Conservation (phyloP, 1,140 invertebrate genomes). For the Drosophila teissieri region DNA sequence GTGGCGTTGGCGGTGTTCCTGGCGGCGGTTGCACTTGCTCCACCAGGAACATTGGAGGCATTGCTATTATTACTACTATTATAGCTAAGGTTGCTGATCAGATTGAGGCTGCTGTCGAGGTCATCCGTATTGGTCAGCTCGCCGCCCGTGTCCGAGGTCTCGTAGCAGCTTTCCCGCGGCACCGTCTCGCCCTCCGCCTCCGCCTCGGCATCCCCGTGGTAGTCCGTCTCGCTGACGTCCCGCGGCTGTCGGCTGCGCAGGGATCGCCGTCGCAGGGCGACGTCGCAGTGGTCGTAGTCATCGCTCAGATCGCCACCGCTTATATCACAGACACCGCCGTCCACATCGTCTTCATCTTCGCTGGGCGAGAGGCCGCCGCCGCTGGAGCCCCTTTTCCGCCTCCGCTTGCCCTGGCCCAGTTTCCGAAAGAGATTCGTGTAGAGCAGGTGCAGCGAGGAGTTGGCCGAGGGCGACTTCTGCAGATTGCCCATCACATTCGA, state of each 20-base stretch:
- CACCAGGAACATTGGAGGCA: slow-evolving; percentile 63
- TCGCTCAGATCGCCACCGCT: slow-evolving; percentile 78
- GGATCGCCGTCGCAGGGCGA: slow-evolving; percentile 47
- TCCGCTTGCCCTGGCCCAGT: slow-evolving; percentile 40
- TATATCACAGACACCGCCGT: slow-evolving; percentile 82
- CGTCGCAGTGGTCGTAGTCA: slow-evolving; percentile 77
- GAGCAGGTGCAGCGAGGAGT: slow-evolving; percentile 75
- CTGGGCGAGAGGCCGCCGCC: slow-evolving; percentile 58
- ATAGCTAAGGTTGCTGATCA: slow-evolving; percentile 84
- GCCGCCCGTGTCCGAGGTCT: slow-evolving; percentile 80
- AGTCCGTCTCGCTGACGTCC: slow-evolving; percentile 75
- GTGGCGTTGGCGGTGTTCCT: slow-evolving; percentile 9
- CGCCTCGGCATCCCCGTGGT: slow-evolving; percentile 73
- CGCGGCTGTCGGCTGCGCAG: slow-evolving; percentile 39
- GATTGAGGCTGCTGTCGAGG: slow-evolving; percentile 78
- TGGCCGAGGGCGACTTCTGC: slow-evolving; percentile 73
- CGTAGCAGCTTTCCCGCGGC: slow-evolving; percentile 77
- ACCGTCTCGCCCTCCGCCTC: slow-evolving; percentile 69
- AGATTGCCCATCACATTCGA: slow-evolving; percentile 47
- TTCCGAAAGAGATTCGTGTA: slow-evolving; percentile 72
- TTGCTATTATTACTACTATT: slow-evolving; percentile 85
- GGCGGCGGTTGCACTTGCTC: slow-evolving; percentile 1
- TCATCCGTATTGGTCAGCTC: slow-evolving; percentile 80
- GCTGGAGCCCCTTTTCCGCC: slow-evolving; percentile 47
- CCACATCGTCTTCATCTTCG: slow-evolving; percentile 72